Conservation (phyloP, 1,140 invertebrate genomes). For the Drosophila grimshawi region DNA sequence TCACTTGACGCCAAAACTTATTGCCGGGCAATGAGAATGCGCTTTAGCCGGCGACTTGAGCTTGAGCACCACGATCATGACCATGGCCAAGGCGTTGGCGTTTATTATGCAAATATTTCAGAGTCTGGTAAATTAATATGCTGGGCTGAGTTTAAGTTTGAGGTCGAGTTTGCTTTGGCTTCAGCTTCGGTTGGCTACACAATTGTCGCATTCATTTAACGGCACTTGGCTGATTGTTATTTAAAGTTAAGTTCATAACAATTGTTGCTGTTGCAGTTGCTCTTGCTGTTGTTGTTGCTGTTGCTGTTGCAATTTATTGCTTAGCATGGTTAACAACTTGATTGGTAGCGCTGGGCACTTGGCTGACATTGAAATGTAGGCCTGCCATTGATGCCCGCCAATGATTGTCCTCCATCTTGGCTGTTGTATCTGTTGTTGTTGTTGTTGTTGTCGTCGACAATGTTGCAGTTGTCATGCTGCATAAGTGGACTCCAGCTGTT, state of each 20-base stretch:
- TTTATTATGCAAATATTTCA: constrained; percentile 82
- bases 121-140: constrained; percentile 74
- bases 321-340: constrained; percentile 81
- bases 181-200: constrained; percentile 43
- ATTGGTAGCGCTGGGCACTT: constrained; percentile 78
- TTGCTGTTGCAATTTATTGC: constrained; percentile 70
- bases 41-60: constrained; percentile 44
- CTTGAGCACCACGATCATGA: constrained; percentile 4
- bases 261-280: constrained; percentile 53
- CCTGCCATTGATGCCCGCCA: constrained; percentile 78
- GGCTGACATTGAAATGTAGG: constrained; percentile 81
- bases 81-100: constrained; percentile 71
- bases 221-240: constrained; percentile 81
- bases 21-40: constrained; percentile 70
- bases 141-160: constrained; percentile 36
- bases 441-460: constrained; percentile 36
- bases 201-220: constrained; percentile 82
- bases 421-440: constrained; percentile 2
- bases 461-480: constrained; percentile 64
- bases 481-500: constrained; percentile 56
- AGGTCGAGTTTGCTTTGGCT: constrained; percentile 18
- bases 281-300: neutral
- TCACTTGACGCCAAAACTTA: constrained; percentile 59
- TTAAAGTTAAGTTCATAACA: constrained; percentile 82
- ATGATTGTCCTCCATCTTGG: constrained; percentile 65